Evolutionary conservation across 2,113 vertebrate genomes (phyloP), one percentile per base, ranked within the genome.

Genomic region (Notarius quadriscutis): DNA sequence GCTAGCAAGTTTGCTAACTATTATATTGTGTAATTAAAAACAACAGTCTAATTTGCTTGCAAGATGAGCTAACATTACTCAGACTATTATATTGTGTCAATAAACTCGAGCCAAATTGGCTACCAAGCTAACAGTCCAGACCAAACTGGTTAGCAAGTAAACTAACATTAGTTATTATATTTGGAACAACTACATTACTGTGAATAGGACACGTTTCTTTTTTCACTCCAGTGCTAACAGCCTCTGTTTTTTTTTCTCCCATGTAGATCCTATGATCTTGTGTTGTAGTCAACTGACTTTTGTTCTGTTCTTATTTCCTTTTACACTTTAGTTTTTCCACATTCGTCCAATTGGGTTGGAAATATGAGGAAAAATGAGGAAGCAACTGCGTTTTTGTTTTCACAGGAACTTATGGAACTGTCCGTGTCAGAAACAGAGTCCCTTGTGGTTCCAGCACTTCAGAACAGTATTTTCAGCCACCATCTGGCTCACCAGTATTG

Each of bases 401-500:
- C 53, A 50, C 72, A 79, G 75, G 87, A 84, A 88, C 74, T 84
- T 53, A 57, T 79, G 51, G 65, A 72, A 53, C 55, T 74, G 79
- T 80, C 48, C 18, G n/a, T 86, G 85, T 67, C 41, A 65, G 50
- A 86, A 65, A 79, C 77, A 69, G 41, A 62, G 48, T 82, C 48
- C 27, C 51, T 78, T 87, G 74, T 88, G 82, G 53, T 53, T 80
- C 18, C 63, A 87, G 67, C 17, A 83, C 85, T 75, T 22, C 80
- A 75, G 65, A 57, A 51, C 67, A 63, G 65, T 58, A 34, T 30
- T 79, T 87, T 86, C 63, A 83, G 77, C 65, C 18, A 75, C 86
- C 86, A 87, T 87, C 86, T 87, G 86, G 69, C 69, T 60, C 25
- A 25, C 30, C 4, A 63, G 57, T 50, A 74, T 63, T 81, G 84